Evolutionary conservation across 2,888 invertebrate genomes (phyloP).

Genomic region (Pollenia amentaria): DNA sequence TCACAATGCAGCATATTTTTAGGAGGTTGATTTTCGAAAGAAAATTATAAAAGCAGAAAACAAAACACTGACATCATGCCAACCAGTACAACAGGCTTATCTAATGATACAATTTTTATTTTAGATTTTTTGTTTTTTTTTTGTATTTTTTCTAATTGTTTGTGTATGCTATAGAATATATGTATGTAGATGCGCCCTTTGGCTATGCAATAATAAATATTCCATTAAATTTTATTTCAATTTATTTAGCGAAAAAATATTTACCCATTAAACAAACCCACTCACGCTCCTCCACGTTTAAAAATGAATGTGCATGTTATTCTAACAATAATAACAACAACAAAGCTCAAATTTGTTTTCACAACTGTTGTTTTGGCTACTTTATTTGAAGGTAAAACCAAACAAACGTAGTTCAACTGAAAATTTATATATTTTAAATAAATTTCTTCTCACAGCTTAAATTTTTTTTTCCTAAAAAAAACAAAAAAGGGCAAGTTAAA

Average conservation of each 20-base stretch:
- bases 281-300: neutral
- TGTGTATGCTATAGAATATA: neutral
- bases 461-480: too few species aligned
- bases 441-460: too few species aligned
- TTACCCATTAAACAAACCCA: neutral
- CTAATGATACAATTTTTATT: conserved; percentile 52
- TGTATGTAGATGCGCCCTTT: conserved; percentile 33
- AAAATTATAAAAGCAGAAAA: conserved; percentile 1
- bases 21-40: conserved; percentile 23
- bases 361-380: conserved; percentile 47
- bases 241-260: conserved; percentile 22
- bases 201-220: conserved; percentile 63
- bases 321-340: conserved; percentile 16
- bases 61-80: conserved; percentile 35
- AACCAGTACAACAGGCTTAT: conserved; percentile 46
- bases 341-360: conserved; percentile 38
- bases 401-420: neutral
- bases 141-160: conserved; percentile 9
- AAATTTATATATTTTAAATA: too few species aligned
- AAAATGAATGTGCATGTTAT: neutral
- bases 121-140: neutral
- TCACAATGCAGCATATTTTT: conserved; percentile 55
- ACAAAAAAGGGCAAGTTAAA: neutral
- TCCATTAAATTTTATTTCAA: conserved; percentile 54
- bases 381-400: conserved; percentile 1